Percentiles rank a stretch among this genome's conserved stretches.
These are phyloP conservation scores for Odontocerum albicorne DNA, from an alignment of 2,888 invertebrate genomes.

Conservation along the genomic window DNA sequence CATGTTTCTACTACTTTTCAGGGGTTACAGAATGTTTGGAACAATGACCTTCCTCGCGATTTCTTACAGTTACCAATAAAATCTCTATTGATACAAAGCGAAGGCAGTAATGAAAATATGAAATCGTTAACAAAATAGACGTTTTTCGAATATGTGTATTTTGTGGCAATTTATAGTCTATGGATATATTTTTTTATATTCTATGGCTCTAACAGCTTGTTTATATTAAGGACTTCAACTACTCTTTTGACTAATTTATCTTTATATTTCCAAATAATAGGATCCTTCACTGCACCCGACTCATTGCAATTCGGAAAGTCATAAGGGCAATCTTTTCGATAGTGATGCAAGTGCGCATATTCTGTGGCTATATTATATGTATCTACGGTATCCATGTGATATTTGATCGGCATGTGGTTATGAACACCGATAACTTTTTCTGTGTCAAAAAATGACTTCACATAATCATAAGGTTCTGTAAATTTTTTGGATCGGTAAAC, in stretches of 20 bases:
- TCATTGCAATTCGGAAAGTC: slow-evolving; percentile 92
- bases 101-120: too few species aligned
- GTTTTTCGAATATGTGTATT: too few species aligned
- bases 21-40: too few species aligned
- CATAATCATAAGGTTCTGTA: slow-evolving; percentile 89
- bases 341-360: slow-evolving; percentile 90
- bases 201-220: too few species aligned
- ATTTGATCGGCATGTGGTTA: slow-evolving; percentile 90
- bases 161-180: too few species aligned
- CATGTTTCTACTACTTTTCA: too few species aligned
- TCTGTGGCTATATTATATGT: slow-evolving; percentile 80
- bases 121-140: too few species aligned
- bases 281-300: slow-evolving; percentile 71
- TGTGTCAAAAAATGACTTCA: slow-evolving; percentile 93
- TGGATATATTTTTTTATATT: too few species aligned
- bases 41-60: too few species aligned
- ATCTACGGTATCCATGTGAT: slow-evolving; percentile 80
- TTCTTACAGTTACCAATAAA: too few species aligned
- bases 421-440: slow-evolving; percentile 85
- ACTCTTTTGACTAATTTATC: slow-evolving; percentile 65
- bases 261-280: slow-evolving; percentile 76
- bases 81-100: too few species aligned
- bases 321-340: slow-evolving; percentile 91
- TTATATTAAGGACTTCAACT: too few species aligned
- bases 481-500: slow-evolving; percentile 87